Conservation (phyloP, 2,113 vertebrate genomes). For the Tachysurus fulvidraco region DNA sequence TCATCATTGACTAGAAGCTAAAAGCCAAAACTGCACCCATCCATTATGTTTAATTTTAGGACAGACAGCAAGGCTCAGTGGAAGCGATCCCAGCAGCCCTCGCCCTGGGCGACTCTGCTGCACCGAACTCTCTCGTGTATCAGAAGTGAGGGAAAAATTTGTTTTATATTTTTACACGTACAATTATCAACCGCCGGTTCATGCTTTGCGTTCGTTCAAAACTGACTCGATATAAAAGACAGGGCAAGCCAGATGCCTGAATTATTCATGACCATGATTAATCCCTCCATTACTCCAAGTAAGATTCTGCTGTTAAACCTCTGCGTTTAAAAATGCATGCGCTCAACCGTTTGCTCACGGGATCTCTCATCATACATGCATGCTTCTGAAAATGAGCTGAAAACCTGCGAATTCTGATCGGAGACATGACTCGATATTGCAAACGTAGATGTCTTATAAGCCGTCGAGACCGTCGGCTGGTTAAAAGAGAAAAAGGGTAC, state of each 20-base stretch:
- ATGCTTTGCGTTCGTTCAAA: neutral
- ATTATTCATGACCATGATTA: constrained; percentile 32
- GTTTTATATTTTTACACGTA: neutral
- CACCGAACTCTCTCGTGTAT: neutral
- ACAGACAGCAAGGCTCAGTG: neutral
- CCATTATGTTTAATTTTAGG: constrained; percentile 19
- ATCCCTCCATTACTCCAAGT: constrained; percentile 1
- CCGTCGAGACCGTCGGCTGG: neutral
- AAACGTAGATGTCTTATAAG: neutral
- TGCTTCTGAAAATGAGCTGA: neutral
- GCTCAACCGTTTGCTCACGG: neutral
- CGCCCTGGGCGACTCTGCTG: neutral
- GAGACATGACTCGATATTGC: neutral
- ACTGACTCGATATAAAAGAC: neutral
- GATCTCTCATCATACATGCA: neutral
- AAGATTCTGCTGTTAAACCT: neutral
- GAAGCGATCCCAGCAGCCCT: neutral
- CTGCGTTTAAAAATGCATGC: constrained; percentile 29
- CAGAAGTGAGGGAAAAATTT: neutral
- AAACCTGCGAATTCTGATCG: neutral
- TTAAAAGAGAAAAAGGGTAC: neutral
- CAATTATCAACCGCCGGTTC: neutral
- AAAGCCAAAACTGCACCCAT: constrained; percentile 17
- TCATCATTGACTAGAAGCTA: constrained; percentile 10
- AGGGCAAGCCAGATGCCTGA: neutral